These are phyloP conservation scores for Pyrgus malvae DNA, from an alignment of 2,888 invertebrate genomes.

Conservation along the genomic window DNA sequence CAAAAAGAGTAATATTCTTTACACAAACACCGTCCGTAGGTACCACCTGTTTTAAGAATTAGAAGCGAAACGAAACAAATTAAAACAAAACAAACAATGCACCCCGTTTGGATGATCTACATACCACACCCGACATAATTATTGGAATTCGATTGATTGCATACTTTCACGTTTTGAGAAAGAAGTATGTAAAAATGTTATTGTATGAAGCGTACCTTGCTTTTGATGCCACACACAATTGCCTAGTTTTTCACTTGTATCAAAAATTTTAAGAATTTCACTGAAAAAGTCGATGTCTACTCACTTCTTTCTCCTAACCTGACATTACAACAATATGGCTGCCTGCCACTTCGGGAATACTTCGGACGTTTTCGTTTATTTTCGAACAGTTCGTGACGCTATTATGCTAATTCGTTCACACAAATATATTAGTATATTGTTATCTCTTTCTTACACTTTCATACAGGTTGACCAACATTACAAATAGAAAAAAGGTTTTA, in stretches of 20 bases:
- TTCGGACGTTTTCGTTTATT: constrained; percentile 46
- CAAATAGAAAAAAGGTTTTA: not conserved
- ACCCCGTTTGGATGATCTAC: constrained; percentile 57
- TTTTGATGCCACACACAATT: constrained; percentile 48
- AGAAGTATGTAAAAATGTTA: too few relatives aligned
- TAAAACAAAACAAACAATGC: constrained; percentile 72
- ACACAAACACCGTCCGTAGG: constrained; percentile 42
- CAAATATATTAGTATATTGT: not conserved
- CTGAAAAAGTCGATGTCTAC: constrained; percentile 49
- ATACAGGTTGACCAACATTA: constrained; percentile 5
- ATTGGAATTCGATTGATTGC: constrained; percentile 39
- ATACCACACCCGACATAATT: constrained; percentile 72
- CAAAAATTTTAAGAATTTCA: constrained; percentile 38
- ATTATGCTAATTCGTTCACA: constrained; percentile 37
- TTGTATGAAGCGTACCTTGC: too few relatives aligned
- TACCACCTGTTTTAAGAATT: constrained; percentile 44
- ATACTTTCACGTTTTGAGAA: not conserved
- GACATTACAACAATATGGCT: constrained; percentile 79
- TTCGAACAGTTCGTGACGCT: constrained; percentile 41
- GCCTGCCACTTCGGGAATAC: constrained; percentile 44
- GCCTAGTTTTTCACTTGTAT: constrained; percentile 45
- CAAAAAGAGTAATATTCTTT: constrained; percentile 33
- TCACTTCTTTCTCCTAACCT: constrained; percentile 63
- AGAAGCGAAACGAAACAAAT: constrained; percentile 44
- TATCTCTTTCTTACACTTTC: constrained; percentile 16